Percentiles rank a stretch among this genome's conserved stretches.
These are phyloP conservation scores for Reticulitermes lucifugus DNA, from an alignment of 2,888 invertebrate genomes.

Conservation along the genomic window DNA sequence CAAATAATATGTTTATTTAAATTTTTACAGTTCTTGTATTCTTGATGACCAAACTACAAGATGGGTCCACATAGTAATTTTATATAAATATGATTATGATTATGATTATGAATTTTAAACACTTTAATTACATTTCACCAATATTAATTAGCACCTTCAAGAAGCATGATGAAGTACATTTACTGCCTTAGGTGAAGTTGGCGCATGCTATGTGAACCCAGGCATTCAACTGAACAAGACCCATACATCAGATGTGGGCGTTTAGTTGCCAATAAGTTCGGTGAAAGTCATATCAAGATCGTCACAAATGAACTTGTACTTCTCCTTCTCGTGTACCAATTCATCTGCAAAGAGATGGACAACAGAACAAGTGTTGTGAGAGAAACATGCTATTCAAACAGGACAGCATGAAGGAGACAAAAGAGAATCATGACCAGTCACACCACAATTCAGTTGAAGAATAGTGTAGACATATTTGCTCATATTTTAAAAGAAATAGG, in stretches of 20 bases:
- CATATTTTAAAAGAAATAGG: background rate
- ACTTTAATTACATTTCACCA: background rate
- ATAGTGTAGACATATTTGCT: background rate
- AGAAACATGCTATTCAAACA: constrained; percentile 31
- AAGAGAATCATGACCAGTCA: constrained; percentile 18
- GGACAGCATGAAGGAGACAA: constrained; percentile 11
- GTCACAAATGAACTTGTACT: constrained; percentile 82
- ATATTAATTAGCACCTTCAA: constrained; percentile 24
- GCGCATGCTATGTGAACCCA: constrained; percentile 47
- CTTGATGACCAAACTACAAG: constrained; percentile 35
- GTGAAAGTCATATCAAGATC: constrained; percentile 81
- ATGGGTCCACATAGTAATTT: constrained; percentile 46
- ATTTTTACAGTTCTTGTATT: constrained; percentile 45
- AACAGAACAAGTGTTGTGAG: constrained; percentile 49
- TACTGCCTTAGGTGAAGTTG: background rate
- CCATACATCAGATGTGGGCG: constrained; percentile 15
- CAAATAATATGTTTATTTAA: constrained; percentile 51
- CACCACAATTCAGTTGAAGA: constrained; percentile 23
- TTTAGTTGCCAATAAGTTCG: constrained; percentile 78
- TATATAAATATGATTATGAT: constrained; percentile 6
- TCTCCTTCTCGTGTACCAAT: constrained; percentile 77
- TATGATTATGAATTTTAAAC: constrained; percentile 11
- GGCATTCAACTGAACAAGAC: constrained; percentile 35
- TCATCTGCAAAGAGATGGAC: constrained; percentile 65
- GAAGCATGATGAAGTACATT: background rate